A percentile compares a stretch with the other conserved stretches of the same genome.
phyloP scores from a whole-genome alignment of 2,113 vertebrate genomes.

The Onychostoma macrolepis region DNA sequence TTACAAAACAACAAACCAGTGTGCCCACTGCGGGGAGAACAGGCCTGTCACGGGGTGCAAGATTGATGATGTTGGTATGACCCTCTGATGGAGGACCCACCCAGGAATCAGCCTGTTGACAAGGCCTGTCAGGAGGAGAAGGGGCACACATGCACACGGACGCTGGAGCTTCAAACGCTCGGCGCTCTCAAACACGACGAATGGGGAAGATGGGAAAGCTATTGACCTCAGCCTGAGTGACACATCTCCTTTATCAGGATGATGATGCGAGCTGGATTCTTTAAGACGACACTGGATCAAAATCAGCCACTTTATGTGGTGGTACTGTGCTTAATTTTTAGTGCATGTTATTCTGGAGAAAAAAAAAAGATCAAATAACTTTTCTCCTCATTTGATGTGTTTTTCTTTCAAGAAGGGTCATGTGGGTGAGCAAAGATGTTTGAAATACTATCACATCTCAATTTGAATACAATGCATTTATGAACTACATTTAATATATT shows the following conservation, averaged over 20 bases:
- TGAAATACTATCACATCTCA: too few relatives aligned
- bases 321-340: neutral
- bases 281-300: neutral
- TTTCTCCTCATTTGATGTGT: neutral
- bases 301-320: neutral
- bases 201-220: neutral
- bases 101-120: conserved; percentile 74
- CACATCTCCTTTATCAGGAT: neutral
- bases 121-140: conserved; percentile 66
- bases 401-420: neutral
- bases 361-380: neutral
- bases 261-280: neutral
- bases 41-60: conserved; percentile 73
- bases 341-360: neutral
- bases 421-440: neutral
- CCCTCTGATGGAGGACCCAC: conserved; percentile 76
- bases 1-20: conserved; percentile 85
- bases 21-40: conserved; percentile 72
- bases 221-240: neutral
- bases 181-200: neutral
- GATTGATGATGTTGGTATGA: conserved; percentile 88
- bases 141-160: conserved; percentile 1
- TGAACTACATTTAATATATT: too few relatives aligned
- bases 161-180: conserved; percentile 31
- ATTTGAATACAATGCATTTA: neutral